Evolutionary conservation across 2,113 vertebrate genomes (phyloP).

Genomic region (Austrofundulus limnaeus): DNA sequence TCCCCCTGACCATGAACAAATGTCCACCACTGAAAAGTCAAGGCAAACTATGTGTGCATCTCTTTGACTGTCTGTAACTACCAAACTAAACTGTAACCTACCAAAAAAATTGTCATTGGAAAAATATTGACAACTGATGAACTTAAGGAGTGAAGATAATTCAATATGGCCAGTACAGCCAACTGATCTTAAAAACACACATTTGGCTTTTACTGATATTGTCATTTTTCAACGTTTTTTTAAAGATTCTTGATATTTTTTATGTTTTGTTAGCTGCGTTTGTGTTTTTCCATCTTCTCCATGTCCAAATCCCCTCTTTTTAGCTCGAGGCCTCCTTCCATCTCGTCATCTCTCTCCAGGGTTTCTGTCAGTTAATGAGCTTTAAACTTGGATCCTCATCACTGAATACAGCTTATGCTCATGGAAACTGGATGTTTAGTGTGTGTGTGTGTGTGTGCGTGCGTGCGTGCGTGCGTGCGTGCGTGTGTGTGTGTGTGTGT

Average conservation of each 20-base stretch:
- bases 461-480: background rate
- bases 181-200: no score
- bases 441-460: background rate
- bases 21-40: background rate
- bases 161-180: no score
- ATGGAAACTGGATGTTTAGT: slow-evolving; percentile 7
- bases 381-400: slow-evolving; percentile 59
- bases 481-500: slow-evolving; percentile 7
- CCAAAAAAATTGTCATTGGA: no score
- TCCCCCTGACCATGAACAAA: background rate
- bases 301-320: background rate
- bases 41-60: no score
- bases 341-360: slow-evolving; percentile 14
- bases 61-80: no score
- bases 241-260: background rate
- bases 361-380: slow-evolving; percentile 53
- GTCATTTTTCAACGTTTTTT: no score
- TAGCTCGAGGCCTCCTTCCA: background rate
- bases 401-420: slow-evolving; percentile 49
- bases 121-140: no score
- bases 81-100: no score
- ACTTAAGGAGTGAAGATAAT: no score
- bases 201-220: no score
- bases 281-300: background rate
- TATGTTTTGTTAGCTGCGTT: no score